Conservation (phyloP, 2,113 vertebrate genomes). For the Phyllostomus hastatus region DNA sequence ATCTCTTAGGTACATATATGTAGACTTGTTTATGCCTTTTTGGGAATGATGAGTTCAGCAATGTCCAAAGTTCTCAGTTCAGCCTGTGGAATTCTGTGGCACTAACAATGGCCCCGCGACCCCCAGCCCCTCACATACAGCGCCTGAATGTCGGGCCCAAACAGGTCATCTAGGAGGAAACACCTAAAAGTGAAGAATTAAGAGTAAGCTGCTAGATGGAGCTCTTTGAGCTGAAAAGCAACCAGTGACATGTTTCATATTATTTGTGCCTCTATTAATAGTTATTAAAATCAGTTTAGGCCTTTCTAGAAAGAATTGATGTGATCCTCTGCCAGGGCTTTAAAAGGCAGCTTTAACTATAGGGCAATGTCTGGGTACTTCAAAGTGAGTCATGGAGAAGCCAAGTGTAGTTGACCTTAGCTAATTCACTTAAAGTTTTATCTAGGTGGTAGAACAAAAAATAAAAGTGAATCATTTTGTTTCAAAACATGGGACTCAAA, state of each 20-base stretch:
- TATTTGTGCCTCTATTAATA: neutral
- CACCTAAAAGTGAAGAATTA: neutral
- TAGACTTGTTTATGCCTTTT: neutral
- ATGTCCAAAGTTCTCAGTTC: neutral
- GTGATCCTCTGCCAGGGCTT: neutral
- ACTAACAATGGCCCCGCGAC: neutral
- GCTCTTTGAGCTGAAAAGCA: neutral
- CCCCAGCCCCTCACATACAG: neutral
- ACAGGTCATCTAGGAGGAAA: neutral
- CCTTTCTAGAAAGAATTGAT: neutral
- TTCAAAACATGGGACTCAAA: neutral
- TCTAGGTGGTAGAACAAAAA: neutral
- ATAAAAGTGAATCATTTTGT: neutral
- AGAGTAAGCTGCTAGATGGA: neutral
- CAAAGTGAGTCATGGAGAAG: neutral
- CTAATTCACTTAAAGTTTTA: neutral
- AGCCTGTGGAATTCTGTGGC: neutral
- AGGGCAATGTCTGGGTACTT: neutral
- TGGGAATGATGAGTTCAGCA: neutral
- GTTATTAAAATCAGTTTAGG: neutral
- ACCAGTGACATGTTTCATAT: neutral
- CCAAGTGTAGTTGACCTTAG: neutral
- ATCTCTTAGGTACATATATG: neutral
- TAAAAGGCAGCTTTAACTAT: neutral
- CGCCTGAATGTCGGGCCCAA: neutral